Conservation (phyloP, 2,113 vertebrate genomes). For the Protobothrops flavoviridis region DNA sequence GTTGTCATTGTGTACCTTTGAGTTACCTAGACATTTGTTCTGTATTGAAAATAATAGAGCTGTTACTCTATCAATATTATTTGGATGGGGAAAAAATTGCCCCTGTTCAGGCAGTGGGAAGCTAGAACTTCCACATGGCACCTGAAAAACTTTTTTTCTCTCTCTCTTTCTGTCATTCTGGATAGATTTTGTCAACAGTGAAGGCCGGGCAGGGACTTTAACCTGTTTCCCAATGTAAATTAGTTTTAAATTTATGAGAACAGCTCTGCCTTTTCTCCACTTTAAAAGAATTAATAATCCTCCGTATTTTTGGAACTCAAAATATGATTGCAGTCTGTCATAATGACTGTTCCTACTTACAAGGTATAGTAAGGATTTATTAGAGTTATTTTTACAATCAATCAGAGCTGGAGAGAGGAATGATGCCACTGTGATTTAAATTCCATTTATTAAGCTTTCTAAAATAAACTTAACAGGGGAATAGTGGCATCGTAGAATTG, state of each 20-base stretch:
- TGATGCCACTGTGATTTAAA: slow-evolving; percentile 54
- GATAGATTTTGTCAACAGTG: neutral
- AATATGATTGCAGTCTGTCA: neutral
- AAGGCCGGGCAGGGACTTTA: neutral
- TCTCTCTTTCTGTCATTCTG: neutral
- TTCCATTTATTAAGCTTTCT: slow-evolving; percentile 47
- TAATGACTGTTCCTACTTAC: slow-evolving; percentile 25
- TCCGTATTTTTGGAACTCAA: neutral
- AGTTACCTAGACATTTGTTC: neutral
- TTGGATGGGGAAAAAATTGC: neutral
- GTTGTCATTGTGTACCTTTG: neutral
- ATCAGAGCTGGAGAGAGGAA: slow-evolving; percentile 36
- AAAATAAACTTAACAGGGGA: slow-evolving; percentile 52
- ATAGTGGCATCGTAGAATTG: slow-evolving; percentile 48
- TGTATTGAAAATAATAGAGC: neutral
- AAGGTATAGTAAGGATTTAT: slow-evolving; percentile 45
- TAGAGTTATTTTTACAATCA: slow-evolving; percentile 52
- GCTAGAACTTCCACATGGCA: neutral
- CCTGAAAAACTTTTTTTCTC: neutral
- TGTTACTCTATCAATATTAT: neutral
- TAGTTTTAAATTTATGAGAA: slow-evolving; percentile 9
- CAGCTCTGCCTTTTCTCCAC: neutral
- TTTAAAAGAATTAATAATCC: neutral
- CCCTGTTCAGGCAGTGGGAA: neutral
- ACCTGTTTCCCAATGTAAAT: neutral